These are phyloP conservation scores for Metalampra italica DNA, from an alignment of 2,888 invertebrate genomes.

Conservation along the genomic window DNA sequence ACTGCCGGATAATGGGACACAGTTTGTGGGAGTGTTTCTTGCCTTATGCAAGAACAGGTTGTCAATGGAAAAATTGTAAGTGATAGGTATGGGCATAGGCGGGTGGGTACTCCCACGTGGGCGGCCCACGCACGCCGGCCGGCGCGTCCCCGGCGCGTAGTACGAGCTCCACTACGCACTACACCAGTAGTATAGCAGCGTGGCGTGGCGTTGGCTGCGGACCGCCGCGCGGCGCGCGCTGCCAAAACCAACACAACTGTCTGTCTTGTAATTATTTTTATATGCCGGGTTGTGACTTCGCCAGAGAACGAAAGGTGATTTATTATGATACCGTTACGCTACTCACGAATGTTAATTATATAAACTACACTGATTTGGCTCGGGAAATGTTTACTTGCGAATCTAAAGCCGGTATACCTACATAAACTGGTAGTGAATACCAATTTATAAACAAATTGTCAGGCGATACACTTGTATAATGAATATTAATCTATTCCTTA, in stretches of 20 bases:
- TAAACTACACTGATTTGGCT: background rate
- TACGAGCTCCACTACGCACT: background rate
- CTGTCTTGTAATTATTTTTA: constrained; percentile 8
- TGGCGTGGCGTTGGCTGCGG: no score
- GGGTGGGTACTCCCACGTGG: background rate
- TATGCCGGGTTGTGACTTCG: constrained; percentile 7
- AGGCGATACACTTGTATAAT: no score
- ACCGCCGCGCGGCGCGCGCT: background rate
- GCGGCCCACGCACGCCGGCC: constrained; percentile 1
- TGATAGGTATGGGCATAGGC: background rate
- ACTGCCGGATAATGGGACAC: no score
- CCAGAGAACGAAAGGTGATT: constrained; percentile 3
- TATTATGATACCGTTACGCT: background rate
- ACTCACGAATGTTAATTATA: background rate
- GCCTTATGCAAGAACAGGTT: background rate
- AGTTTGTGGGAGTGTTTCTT: no score
- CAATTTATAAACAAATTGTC: no score
- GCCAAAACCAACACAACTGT: background rate
- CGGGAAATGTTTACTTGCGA: background rate
- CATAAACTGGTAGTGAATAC: no score
- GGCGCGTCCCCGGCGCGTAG: background rate
- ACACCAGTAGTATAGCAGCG: background rate
- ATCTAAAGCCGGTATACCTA: no score
- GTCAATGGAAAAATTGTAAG: background rate
- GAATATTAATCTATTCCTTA: no score